Conservation (phyloP, 2,888 invertebrate genomes). For the Amorpha juglandis region DNA sequence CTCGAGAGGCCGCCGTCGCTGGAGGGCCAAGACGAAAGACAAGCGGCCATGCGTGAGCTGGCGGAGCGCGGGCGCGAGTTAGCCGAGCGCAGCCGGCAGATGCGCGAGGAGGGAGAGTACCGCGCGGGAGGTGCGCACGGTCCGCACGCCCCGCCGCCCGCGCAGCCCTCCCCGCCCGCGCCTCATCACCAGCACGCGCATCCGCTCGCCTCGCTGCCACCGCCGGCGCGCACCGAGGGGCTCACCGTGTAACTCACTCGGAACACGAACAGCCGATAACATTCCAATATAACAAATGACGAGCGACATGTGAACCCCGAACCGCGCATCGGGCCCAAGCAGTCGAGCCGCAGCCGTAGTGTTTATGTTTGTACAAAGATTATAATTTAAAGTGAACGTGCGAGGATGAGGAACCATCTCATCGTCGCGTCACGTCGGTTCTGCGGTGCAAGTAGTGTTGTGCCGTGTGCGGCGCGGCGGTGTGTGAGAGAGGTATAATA, state of each 20-base stretch:
- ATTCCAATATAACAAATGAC: slow-evolving; percentile 56
- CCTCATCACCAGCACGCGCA: slow-evolving; percentile 75
- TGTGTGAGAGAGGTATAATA: not conserved
- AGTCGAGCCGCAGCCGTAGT: slow-evolving; percentile 43
- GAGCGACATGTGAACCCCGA: slow-evolving; percentile 30
- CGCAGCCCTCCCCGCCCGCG: slow-evolving; percentile 84
- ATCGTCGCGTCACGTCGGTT: slow-evolving; percentile 33
- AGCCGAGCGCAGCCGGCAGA: slow-evolving; percentile 77
- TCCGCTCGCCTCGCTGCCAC: slow-evolving; percentile 85
- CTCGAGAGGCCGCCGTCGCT: slow-evolving; percentile 76
- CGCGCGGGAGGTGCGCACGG: slow-evolving; percentile 74
- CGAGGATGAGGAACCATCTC: slow-evolving; percentile 30
- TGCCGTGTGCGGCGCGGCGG: not conserved
- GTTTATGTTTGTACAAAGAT: slow-evolving; percentile 74
- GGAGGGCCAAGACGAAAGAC: slow-evolving; percentile 73
- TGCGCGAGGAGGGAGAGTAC: slow-evolving; percentile 80
- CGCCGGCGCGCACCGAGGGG: slow-evolving; percentile 88
- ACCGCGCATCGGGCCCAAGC: not conserved
- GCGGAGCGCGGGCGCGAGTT: slow-evolving; percentile 82
- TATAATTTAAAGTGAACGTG: slow-evolving; percentile 47
- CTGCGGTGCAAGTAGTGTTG: not conserved
- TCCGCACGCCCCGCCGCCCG: slow-evolving; percentile 68
- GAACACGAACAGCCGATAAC: slow-evolving; percentile 51
- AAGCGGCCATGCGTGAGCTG: slow-evolving; percentile 81
- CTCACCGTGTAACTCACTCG: slow-evolving; percentile 86